These are phyloP conservation scores for Passer montanus DNA, from an alignment of 2,113 vertebrate genomes.

Conservation along the genomic window DNA sequence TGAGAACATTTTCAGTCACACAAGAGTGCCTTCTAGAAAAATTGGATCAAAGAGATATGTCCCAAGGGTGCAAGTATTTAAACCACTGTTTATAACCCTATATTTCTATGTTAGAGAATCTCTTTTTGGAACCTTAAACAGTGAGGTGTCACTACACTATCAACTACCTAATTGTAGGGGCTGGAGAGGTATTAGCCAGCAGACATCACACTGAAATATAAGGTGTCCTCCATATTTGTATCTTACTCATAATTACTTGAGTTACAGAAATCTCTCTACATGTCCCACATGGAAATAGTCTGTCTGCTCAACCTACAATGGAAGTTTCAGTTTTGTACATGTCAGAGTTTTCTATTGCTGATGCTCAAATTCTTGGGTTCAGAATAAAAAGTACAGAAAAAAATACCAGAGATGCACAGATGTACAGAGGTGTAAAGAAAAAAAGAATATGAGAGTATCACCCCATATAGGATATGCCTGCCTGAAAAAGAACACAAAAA, in stretches of 20 bases:
- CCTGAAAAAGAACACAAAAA: not conserved
- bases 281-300: not conserved
- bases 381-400: not conserved
- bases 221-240: not conserved
- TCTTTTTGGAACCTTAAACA: not conserved
- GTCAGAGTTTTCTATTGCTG: not conserved
- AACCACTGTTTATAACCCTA: not conserved
- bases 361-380: not conserved
- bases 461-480: not conserved
- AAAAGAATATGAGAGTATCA: accelerated
- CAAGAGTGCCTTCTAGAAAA: not conserved
- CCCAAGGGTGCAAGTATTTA: not conserved
- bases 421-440: not conserved
- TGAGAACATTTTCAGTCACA: not conserved
- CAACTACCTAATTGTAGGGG: not conserved
- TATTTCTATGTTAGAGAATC: not conserved
- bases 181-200: not conserved
- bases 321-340: not conserved
- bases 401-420: not conserved
- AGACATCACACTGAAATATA: not conserved
- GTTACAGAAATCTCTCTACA: not conserved
- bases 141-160: not conserved
- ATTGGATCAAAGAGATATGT: not conserved
- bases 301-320: not conserved
- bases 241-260: not conserved